These are phyloP conservation scores for Podarcis raffonei DNA, from an alignment of 2,113 vertebrate species.

Conservation along the genomic window DNA sequence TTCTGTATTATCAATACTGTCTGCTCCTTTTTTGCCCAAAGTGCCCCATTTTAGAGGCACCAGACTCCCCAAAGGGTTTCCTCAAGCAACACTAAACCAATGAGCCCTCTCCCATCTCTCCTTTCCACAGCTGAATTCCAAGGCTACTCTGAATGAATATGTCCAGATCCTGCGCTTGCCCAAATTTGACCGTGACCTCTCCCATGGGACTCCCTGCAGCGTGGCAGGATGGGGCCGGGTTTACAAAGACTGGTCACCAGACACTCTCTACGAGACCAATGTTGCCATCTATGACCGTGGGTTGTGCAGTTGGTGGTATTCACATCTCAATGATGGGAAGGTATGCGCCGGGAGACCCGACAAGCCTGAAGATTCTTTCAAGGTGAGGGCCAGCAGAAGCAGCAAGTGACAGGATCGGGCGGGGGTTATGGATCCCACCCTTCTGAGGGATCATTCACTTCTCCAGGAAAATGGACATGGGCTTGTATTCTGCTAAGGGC, in stretches of 20 bases:
- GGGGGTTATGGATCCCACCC: background rate
- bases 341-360: slow-evolving; percentile 59
- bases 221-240: slow-evolving; percentile 45
- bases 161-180: slow-evolving; percentile 48
- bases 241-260: accelerated
- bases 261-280: accelerated
- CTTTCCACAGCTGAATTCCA: slow-evolving; percentile 39
- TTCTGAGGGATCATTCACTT: too few species aligned
- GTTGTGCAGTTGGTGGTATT: too few species aligned
- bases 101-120: background rate
- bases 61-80: too few species aligned
- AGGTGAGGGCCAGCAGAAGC: slow-evolving; percentile 20
- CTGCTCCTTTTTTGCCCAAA: too few species aligned
- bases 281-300: slow-evolving; percentile 58
- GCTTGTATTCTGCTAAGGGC: too few species aligned
- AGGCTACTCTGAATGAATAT: slow-evolving; percentile 26
- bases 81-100: background rate
- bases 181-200: background rate
- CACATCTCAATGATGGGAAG: background rate
- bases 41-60: too few species aligned
- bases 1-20: too few species aligned
- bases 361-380: slow-evolving; percentile 52
- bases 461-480: too few species aligned
- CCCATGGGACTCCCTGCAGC: slow-evolving; percentile 27
- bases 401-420: too few species aligned